Conservation (phyloP, 2,888 invertebrate genomes). For the Doris montereyensis region DNA sequence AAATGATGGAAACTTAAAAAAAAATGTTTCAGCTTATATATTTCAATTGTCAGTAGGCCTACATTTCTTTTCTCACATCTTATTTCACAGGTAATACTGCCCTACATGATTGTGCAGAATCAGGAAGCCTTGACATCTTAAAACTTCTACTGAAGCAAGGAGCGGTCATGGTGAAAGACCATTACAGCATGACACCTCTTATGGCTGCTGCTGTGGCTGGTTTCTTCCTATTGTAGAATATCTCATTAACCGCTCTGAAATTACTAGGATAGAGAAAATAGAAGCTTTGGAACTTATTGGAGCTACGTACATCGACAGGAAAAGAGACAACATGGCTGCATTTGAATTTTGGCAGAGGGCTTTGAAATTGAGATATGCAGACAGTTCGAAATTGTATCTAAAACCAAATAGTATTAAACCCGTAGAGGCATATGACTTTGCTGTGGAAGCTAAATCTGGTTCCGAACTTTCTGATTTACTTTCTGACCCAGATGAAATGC, state of each 20-base stretch:
- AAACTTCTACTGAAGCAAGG: slow-evolving; percentile 89
- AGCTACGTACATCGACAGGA: slow-evolving; percentile 96
- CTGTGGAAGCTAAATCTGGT: slow-evolving; percentile 85
- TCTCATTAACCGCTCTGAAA: slow-evolving; percentile 79
- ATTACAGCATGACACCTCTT: slow-evolving; percentile 96
- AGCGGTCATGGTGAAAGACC: slow-evolving; percentile 94
- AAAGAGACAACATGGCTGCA: slow-evolving; percentile 90
- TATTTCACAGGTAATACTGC: slow-evolving; percentile 84
- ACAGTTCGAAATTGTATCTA: slow-evolving; percentile 66
- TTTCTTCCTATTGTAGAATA: slow-evolving; percentile 94
- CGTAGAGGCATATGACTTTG: slow-evolving; percentile 90
- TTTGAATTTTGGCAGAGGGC: slow-evolving; percentile 91
- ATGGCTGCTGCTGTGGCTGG: slow-evolving; percentile 90
- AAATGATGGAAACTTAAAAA: too few relatives aligned
- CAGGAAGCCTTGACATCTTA: slow-evolving; percentile 92
- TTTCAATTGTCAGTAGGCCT: neutral
- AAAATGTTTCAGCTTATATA: too few relatives aligned
- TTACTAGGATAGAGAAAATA: slow-evolving; percentile 80
- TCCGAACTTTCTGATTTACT: slow-evolving; percentile 88
- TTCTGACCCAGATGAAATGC: slow-evolving; percentile 94
- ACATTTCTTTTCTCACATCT: slow-evolving; percentile 62
- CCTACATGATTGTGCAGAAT: slow-evolving; percentile 97
- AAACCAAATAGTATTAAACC: slow-evolving; percentile 82
- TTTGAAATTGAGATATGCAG: slow-evolving; percentile 77
- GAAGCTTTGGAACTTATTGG: slow-evolving; percentile 93